Base-by-base conservation (phyloP, 2,888 invertebrate genomes). In the Sinohyriopsis cumingii region DNA sequence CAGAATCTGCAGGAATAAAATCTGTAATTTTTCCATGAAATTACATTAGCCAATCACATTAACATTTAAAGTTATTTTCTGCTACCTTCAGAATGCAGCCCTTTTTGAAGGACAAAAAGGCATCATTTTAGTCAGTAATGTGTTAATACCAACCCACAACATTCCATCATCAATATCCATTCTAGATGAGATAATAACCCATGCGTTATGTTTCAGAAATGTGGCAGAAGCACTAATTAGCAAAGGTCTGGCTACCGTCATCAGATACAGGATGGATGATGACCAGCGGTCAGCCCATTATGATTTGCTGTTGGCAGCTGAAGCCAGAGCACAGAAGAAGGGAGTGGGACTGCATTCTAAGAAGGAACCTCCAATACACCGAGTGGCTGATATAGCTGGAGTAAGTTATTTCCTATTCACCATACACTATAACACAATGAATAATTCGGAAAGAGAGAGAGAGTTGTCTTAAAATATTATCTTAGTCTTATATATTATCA, bases 201-300 rank as follows among this genome's bases (percentile, higher is more conserved):
- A 45, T 45, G 3, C 45, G 3, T 45, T 45, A 12, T 45, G 15
- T 88, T 89, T 59, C 88, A 95, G 95, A 72, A 99, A 99, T 89
- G 93, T 99, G 62, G 98, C 97, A 12, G 98, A 98, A 90, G 95
- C 96, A 1, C 92, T 98, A 89, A 96, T 99, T 0, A 92, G 93
- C 72, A 97, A 97, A 90, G 99, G 99, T 12, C 92, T 95, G 68
- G 98, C 96, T 0, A 95, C 95, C 64, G 98, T 98, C 9, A 95
- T 99, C 1, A 93, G 96, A 73, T 97, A 99, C 88, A 93, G 97
- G 69, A 96, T 95, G 86, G 98, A 98, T 88, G 98, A 99, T 88
- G 98, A 99, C 89, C 96, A 97, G 90, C 93, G 98, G 73, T 97
- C 98, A 61, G 94, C 95, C 0, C 94, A 94, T 78, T 99, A 99